Evolutionary conservation across 2,797 vertebrate species (phyloP), one percentile per base, ranked within the genome.

Genomic region (Tadarida brasiliensis): DNA sequence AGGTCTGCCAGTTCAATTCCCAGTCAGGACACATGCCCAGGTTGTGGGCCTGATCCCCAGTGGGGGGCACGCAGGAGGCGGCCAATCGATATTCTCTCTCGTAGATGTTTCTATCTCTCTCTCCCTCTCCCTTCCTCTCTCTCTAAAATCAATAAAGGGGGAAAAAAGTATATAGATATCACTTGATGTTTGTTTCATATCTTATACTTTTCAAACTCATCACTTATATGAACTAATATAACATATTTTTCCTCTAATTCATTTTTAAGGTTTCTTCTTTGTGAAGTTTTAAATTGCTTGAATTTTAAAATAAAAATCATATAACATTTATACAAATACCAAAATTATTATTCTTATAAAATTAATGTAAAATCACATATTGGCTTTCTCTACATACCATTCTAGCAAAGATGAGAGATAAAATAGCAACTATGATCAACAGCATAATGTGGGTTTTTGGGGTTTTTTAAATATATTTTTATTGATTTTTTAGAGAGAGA

Each of bases 321-420:
- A 24, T 5, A 71, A 59, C n/a, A 63, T 57, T 87, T 88, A 87
- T 44, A 77, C 11, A 76, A 80, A 90, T 39, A 83, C 22, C 7
- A 73, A 83, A 91, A 91, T 76, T 30, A 86, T 28, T 54, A 67
- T 84, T 92, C 51, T 95, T 91, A 83, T 47, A 94, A 83, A 83
- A 61, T 86, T 67, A 86, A 92, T 67, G 17, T 89, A 56, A 91
- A 94, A 84, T 74, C 35, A 95, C 74, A 70, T 68, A 59, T 5
- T 81, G 35, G 2, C 28, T 87, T 92, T 59, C 44, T 76, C 80
- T 74, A 47, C 20, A 67, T 49, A 86, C 20, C 63, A 11, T 61
- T 93, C 39, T 90, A 61, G 56, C 20, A 76, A 51, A 33, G 26
- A 78, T 54, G 24, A 76, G 16, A 93, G 33, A 83, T 12, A 93